These are phyloP conservation scores for Rhingia rostrata DNA, from an alignment of 2,888 invertebrate species.

Conservation along the genomic window DNA sequence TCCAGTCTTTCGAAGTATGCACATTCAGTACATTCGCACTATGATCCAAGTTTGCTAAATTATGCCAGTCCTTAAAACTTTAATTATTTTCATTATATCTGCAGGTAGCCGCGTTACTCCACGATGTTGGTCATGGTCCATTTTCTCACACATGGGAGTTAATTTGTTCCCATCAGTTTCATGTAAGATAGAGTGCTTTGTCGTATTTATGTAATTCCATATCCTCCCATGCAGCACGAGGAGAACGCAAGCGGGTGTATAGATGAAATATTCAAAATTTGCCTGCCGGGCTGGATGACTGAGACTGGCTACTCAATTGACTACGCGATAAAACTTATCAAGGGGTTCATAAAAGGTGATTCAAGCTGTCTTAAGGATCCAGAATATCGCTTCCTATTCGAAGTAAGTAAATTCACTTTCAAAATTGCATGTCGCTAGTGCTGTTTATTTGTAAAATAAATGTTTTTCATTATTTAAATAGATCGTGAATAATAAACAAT, in stretches of 20 bases:
- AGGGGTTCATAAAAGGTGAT: conserved; percentile 79
- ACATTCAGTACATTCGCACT: neutral
- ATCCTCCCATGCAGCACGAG: conserved; percentile 77
- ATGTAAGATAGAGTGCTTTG: conserved; percentile 39
- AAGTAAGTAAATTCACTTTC: conserved; percentile 75
- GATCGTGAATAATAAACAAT: conserved; percentile 85
- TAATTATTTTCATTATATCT: conserved; percentile 83
- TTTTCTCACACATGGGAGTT: conserved; percentile 87
- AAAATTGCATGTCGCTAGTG: too few relatives aligned
- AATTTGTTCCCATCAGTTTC: conserved; percentile 70
- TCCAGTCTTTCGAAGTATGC: neutral
- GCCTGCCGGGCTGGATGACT: conserved; percentile 73
- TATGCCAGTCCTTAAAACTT: neutral
- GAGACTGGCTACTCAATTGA: conserved; percentile 77
- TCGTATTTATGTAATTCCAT: neutral
- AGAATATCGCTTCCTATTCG: conserved; percentile 78
- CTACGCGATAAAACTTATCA: conserved; percentile 79
- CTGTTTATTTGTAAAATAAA: conserved; percentile 4
- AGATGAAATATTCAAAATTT: conserved; percentile 77
- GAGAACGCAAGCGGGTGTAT: conserved; percentile 76
- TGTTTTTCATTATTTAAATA: conserved; percentile 74
- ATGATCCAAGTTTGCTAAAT: neutral
- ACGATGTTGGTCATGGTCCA: conserved; percentile 88
- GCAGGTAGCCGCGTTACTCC: conserved; percentile 86
- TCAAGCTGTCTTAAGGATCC: conserved; percentile 72